These are phyloP conservation scores for Scotopteryx bipunctaria DNA, from an alignment of 2,888 invertebrate genomes.

Conservation along the genomic window DNA sequence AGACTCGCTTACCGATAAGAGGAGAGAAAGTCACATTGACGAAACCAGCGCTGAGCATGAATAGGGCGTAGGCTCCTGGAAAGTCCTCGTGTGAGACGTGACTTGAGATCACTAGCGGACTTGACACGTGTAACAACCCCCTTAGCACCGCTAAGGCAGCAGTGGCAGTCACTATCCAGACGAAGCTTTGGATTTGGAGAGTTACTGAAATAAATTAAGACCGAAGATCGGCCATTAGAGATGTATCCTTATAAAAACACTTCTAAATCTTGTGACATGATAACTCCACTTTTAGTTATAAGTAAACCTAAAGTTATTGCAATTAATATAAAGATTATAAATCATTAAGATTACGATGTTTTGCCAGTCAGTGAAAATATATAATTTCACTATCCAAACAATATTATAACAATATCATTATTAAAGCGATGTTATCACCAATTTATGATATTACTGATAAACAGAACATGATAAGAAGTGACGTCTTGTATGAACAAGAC, in stretches of 20 bases:
- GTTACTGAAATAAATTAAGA: conserved; percentile 52
- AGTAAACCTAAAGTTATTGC: too few relatives aligned
- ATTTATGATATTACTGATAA: neutral
- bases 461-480: conserved; percentile 2
- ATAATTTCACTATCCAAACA: too few relatives aligned
- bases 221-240: too few relatives aligned
- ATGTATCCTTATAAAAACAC: too few relatives aligned
- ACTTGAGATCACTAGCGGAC: conserved; percentile 87
- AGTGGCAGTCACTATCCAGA: conserved; percentile 57
- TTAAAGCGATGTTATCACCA: too few relatives aligned
- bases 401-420: too few relatives aligned
- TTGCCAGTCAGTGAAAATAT: too few relatives aligned
- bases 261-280: too few relatives aligned
- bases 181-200: conserved; percentile 57
- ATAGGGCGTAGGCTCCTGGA: conserved; percentile 88
- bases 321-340: too few relatives aligned
- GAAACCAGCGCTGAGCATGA: conserved; percentile 86
- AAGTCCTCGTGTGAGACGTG: conserved; percentile 85
- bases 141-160: conserved; percentile 85
- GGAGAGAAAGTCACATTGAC: conserved; percentile 86
- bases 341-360: too few relatives aligned
- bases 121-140: conserved; percentile 86
- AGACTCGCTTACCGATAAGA: conserved; percentile 79
- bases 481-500: conserved; percentile 1
- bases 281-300: too few relatives aligned